Evolutionary conservation across 2,888 invertebrate genomes (phyloP).

Genomic region (Miltochrista miniata): DNA sequence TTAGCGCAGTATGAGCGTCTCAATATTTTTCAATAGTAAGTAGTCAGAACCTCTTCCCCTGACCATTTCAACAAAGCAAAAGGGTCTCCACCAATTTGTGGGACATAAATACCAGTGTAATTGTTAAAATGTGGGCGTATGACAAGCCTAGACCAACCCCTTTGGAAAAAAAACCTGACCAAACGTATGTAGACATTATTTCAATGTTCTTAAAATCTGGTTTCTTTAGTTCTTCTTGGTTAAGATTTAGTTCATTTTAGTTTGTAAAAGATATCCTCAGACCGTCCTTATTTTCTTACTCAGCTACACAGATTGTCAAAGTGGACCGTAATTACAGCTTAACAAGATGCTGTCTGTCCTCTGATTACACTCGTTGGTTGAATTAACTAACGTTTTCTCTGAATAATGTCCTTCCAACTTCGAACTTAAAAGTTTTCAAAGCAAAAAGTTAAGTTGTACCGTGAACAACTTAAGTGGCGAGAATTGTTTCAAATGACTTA

Average conservation of each 20-base stretch:
- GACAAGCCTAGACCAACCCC: too few relatives aligned
- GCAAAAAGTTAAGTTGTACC: conserved; percentile 7
- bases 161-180: too few relatives aligned
- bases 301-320: conserved; percentile 44
- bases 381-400: conserved; percentile 36
- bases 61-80: too few relatives aligned
- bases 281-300: conserved; percentile 36
- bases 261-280: neutral
- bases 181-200: too few relatives aligned
- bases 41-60: too few relatives aligned
- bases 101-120: too few relatives aligned
- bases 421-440: conserved; percentile 8
- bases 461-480: neutral
- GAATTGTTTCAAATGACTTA: conserved; percentile 1
- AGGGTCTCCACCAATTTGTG: too few relatives aligned
- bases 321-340: conserved; percentile 37
- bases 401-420: conserved; percentile 34
- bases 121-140: too few relatives aligned
- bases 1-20: too few relatives aligned
- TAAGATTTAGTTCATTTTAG: neutral
- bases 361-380: conserved; percentile 32
- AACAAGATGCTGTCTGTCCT: conserved; percentile 38
- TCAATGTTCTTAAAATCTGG: too few relatives aligned
- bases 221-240: neutral
- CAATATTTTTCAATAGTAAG: too few relatives aligned